Evolutionary conservation across 2,888 invertebrate genomes (phyloP), one percentile per base, ranked within the genome.

Genomic region (Heliconius aoede): DNA sequence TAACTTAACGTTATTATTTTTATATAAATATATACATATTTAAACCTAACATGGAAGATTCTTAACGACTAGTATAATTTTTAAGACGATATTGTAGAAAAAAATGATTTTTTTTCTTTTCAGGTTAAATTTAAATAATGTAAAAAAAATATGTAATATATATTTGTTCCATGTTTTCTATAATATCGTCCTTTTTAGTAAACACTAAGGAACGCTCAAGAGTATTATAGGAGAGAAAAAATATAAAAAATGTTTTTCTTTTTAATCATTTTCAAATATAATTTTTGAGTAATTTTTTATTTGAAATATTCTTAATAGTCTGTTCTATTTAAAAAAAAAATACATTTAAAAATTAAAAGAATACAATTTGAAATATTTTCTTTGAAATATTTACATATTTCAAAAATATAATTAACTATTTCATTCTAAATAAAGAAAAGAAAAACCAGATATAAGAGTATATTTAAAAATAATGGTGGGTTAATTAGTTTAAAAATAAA

Each of bases 31-130:
- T 2, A 67, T 11, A 58, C 21, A 71, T 26, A 67, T 40, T 32
- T 51, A 51, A n/a, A 26, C 30, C 24, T 71, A 71, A 46, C 51
- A 24, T 75, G 75, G 67, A 76, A 72, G 72, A 72, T 62, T 46
- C 24, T 51, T 76, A 76, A 51, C 72, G 72, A 76, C 71, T 75
- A 75, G 75, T 75, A 71, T 62, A 58, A 46, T 28, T 62, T 64
- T 67, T 26, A 18, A 36, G 73, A 21, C 58, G 58, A 58, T 36
- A 65, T 67, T 55, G 9, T 36, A 58, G 36, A 73, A 65, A 73
- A 36, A 73, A 36, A 4, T 8, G 1, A 0, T 0, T 46, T 46
- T n/a, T 69, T 55, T 69, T 51, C 4, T 4, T 9, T 15, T 46
- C 0, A 28, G 28, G 4, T 51, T 21, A 7, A 26, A 55, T 8